Base-by-base conservation (phyloP, 2,888 invertebrate genomes). In the Troilus luridus region DNA sequence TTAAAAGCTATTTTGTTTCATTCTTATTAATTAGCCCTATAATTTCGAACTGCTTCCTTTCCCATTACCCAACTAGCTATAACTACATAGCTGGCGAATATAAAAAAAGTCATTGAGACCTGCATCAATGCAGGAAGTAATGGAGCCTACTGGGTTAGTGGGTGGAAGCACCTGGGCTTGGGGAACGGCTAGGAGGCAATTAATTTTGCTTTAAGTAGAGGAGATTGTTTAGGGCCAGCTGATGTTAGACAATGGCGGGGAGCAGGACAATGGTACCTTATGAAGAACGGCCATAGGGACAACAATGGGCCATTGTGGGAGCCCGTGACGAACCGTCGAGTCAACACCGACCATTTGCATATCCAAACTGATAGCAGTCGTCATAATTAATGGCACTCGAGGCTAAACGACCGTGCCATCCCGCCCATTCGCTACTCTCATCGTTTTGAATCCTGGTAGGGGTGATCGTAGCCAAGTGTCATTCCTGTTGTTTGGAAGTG, bases 371-470 rank as follows among this genome's bases (percentile, higher is more conserved):
- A 56, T 64, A 89, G 89, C 41, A 67, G 89, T 64, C 41, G 64
- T 89, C 41, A 21, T 89, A 89, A 89, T 89, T 89, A 89, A 89
- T 89, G 89, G 89, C 62, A 89, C 89, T 64, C 89, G 60, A 89
- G 56, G 89, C 89, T 89, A 89, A 89, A 89, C 89, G 89, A 62
- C 89, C 89, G 85, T 89, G 89, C 64, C 89, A 89, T 89, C 89
- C 89, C 89, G 89, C 89, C 89, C 89, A 62, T 89, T n/a, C 19
- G 41, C 72, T 77, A 77, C 72, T 77, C 27, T 9, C 27, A 27
- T 72, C 72, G 27, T 27, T 27, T 14, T 19, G 27, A 14, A 72
- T 72, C 11, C 72, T 7, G 27, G 6, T 17, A 41, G 72, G 72
- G 41, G 72, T 77, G 72, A 12, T 27, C 7, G 60, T 27, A 27